Base-by-base conservation (phyloP, 2,888 invertebrate genomes). In the Spialia ferax region DNA sequence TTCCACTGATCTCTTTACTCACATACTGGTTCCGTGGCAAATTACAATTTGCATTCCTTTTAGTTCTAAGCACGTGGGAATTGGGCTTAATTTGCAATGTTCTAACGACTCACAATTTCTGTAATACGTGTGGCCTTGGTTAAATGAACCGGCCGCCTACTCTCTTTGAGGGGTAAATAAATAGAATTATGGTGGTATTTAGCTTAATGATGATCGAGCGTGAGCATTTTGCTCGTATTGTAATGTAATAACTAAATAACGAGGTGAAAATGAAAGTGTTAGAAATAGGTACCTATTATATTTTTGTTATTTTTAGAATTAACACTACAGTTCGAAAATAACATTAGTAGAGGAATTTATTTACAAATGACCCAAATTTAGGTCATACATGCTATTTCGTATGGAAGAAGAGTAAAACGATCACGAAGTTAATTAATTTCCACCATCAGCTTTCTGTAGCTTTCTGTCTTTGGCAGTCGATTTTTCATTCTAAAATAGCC, bases 1-100 rank as follows among this genome's bases (percentile, higher is more conserved):
- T 83, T 82, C 80, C 77, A 82, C 77, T 80, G 81, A 75, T 79
- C 83, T 79, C 79, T 79, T 82, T 82, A 81, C 80, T 79, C 72
- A 77, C 75, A 75, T 80, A 77, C 77, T 72, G 74, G 73, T 76
- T 78, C 26, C 23, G 52, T 54, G 10, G 61, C 52, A 38, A 54
- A n/a, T 32, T 54, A 23, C 26, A 23, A 67, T 67, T 67, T 67
- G 61, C 67, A 67, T 67, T 61, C 61, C 5, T 10, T 35, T 18
- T 42, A 10, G 35, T 20, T n/a, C 55, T 67, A 52, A 61, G 18
- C 35, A 1, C 55, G 55, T 61, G 61, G 61, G 67, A 61, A 61
- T 48, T 67, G 42, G 48, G 67, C 55, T 18, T 48, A 48, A 56
- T 55, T 67, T 67, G 61, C 67, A 26, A 23, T 48, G 23, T 54